Percentiles rank a stretch among this genome's conserved stretches.
Evolutionary conservation across 2,888 invertebrate species (phyloP).

Genomic region (Boloria selene): DNA sequence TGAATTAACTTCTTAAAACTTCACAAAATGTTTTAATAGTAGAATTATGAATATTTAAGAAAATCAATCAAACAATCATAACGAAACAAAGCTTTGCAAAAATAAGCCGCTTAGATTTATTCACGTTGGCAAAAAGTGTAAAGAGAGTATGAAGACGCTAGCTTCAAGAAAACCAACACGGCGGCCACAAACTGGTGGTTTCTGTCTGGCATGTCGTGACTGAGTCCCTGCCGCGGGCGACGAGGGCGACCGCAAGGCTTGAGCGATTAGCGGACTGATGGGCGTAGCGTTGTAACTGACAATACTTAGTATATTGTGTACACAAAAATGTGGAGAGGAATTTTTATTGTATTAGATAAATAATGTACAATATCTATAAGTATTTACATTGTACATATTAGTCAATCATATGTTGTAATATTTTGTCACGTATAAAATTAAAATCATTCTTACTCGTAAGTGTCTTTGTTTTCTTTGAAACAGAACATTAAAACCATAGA

Average conservation of each 20-base stretch:
- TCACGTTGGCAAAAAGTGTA: constrained; percentile 63
- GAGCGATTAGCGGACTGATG: constrained; percentile 36
- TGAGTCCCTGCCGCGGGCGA: constrained; percentile 68
- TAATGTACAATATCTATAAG: too few species aligned
- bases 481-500: too few species aligned
- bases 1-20: too few species aligned
- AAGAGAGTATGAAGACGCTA: constrained; percentile 77
- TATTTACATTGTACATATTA: too few species aligned
- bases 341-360: too few species aligned
- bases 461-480: too few species aligned
- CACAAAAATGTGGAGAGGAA: not conserved
- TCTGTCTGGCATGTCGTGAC: constrained; percentile 76
- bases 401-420: too few species aligned
- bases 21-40: too few species aligned
- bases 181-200: constrained; percentile 80
- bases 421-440: too few species aligned
- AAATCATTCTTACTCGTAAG: too few species aligned
- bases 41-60: not conserved
- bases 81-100: constrained; percentile 35
- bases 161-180: constrained; percentile 81
- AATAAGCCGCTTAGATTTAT: constrained; percentile 42
- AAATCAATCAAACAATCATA: constrained; percentile 22
- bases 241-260: constrained; percentile 47
- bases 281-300: constrained; percentile 50
- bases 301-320: too few species aligned